phyloP scores from a whole-genome alignment of 2,113 vertebrate genomes.

The Myrmophylax atrothorax region DNA sequence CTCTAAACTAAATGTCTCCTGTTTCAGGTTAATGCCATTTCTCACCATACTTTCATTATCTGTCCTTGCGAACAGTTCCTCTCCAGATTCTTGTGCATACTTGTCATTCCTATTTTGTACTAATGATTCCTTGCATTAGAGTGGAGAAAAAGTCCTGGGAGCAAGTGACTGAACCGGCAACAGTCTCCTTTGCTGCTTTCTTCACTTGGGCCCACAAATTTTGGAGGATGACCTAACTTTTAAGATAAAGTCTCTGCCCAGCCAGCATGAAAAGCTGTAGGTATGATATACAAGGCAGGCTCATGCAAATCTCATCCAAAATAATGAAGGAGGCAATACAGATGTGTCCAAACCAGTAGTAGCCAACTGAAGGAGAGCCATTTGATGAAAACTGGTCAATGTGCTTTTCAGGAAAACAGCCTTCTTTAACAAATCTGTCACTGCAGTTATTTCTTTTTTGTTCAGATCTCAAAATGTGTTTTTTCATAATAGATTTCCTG shows the following conservation, averaged over 20 bases:
- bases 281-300: fast-evolving
- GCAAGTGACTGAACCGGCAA: background rate
- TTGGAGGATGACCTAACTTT: background rate
- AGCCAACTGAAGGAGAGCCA: background rate
- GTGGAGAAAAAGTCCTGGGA: background rate
- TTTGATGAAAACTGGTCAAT: background rate
- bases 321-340: background rate
- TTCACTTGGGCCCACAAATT: background rate
- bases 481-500: background rate
- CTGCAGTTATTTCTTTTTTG: background rate
- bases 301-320: background rate
- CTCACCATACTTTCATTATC: background rate
- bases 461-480: background rate
- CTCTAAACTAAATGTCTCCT: background rate
- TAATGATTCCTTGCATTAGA: background rate
- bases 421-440: background rate
- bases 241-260: background rate
- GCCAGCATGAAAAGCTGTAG: background rate
- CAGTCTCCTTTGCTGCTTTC: background rate
- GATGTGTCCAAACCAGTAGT: background rate
- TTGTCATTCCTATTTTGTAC: background rate
- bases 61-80: background rate
- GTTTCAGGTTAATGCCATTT: background rate
- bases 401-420: background rate
- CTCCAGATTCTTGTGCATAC: background rate